These are phyloP conservation scores for Rutilus rutilus DNA, from an alignment of 2,113 vertebrate genomes.

Conservation along the genomic window DNA sequence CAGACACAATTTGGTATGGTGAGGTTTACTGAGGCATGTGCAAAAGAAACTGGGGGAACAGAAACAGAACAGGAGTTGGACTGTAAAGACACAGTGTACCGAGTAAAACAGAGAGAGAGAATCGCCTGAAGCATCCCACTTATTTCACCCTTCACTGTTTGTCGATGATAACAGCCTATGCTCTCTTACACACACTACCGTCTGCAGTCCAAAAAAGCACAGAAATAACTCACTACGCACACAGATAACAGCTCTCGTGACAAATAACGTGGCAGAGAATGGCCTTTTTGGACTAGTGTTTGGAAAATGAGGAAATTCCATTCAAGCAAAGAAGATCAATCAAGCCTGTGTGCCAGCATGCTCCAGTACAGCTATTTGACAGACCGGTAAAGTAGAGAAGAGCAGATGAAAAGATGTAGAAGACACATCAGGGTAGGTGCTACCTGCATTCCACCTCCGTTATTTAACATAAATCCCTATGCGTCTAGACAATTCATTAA, in stretches of 20 bases:
- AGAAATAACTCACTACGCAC: conserved; percentile 38
- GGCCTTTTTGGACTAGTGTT: conserved; percentile 20
- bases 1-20: background rate
- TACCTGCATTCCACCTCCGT: conserved; percentile 5
- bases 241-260: conserved; percentile 10
- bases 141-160: conserved; percentile 44
- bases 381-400: background rate
- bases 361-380: background rate
- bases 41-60: background rate
- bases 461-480: conserved; percentile 22
- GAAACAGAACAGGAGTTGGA: background rate
- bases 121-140: conserved; percentile 25
- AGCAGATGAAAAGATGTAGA: conserved; percentile 9
- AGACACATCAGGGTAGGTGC: conserved; percentile 10
- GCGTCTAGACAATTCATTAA: conserved; percentile 40
- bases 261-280: conserved; percentile 9
- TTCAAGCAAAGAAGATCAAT: conserved; percentile 37
- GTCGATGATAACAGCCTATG: conserved; percentile 40
- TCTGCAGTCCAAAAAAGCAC: background rate
- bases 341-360: conserved; percentile 8
- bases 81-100: background rate
- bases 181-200: conserved; percentile 11
- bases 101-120: conserved; percentile 8
- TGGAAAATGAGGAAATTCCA: conserved; percentile 37
- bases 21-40: conserved; percentile 22